Evolutionary conservation across 2,888 invertebrate species (phyloP).

Genomic region (Exephanes ischioxanthus): DNA sequence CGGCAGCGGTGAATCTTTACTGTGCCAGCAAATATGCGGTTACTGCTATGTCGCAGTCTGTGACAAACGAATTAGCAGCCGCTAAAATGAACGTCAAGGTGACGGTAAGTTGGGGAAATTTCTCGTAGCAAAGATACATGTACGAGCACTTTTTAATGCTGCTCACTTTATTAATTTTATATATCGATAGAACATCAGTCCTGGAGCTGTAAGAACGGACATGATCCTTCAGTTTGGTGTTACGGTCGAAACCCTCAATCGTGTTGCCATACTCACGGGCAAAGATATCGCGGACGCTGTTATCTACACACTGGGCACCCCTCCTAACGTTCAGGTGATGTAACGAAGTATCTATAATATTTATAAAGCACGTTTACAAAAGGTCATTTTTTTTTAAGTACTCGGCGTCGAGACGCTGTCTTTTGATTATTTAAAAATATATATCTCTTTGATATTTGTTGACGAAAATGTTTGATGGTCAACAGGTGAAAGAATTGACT

Average conservation of each 20-base stretch:
- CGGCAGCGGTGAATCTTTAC: constrained; percentile 82
- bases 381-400: too few species aligned
- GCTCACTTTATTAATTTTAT: background rate
- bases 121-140: background rate
- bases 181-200: constrained; percentile 80
- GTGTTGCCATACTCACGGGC: constrained; percentile 63
- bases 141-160: background rate
- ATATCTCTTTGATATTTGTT: background rate
- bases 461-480: background rate
- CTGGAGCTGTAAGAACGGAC: constrained; percentile 80
- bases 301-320: constrained; percentile 74
- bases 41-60: constrained; percentile 85
- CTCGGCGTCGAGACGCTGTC: too few species aligned
- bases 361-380: too few species aligned
- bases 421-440: background rate
- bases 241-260: constrained; percentile 15
- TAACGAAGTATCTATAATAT: background rate
- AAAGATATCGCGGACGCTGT: constrained; percentile 74
- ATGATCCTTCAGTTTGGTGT: constrained; percentile 71
- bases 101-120: constrained; percentile 77
- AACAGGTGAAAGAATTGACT: constrained; percentile 41
- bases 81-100: constrained; percentile 82
- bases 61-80: constrained; percentile 85
- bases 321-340: constrained; percentile 74
- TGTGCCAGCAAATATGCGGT: constrained; percentile 86